These are phyloP conservation scores for Leucozona laternaria DNA, from an alignment of 2,888 invertebrate genomes.

Conservation along the genomic window DNA sequence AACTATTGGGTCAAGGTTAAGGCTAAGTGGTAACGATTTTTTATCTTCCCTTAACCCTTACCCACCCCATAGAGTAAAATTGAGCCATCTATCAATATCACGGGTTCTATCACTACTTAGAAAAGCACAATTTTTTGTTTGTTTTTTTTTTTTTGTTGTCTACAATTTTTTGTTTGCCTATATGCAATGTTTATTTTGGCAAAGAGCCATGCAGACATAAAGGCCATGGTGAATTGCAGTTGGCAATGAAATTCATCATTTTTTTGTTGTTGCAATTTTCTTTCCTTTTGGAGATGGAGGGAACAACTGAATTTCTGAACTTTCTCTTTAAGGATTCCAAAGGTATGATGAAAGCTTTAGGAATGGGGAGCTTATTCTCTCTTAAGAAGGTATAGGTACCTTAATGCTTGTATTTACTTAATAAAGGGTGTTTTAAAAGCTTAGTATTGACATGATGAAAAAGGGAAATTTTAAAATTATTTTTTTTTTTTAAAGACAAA, in stretches of 20 bases:
- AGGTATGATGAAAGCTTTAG: constrained; percentile 16
- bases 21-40: constrained; percentile 58
- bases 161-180: constrained; percentile 4
- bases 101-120: background rate
- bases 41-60: background rate
- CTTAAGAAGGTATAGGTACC: background rate
- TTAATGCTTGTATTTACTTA: background rate
- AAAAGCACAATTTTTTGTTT: background rate
- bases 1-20: constrained; percentile 71
- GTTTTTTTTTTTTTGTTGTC: constrained; percentile 1
- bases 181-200: constrained; percentile 67
- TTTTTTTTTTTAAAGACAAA: no score
- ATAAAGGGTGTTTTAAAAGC: background rate
- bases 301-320: background rate
- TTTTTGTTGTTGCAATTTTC: background rate
- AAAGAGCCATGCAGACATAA: constrained; percentile 69
- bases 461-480: no score
- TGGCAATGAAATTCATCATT: constrained; percentile 67
- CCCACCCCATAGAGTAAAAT: background rate
- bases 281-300: constrained; percentile 11
- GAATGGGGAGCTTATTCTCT: background rate
- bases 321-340: constrained; percentile 20
- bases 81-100: constrained; percentile 12
- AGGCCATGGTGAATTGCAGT: constrained; percentile 69
- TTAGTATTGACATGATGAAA: no score